Conservation (phyloP, 2,797 vertebrate genomes). For the Lithobates sylvaticus region DNA sequence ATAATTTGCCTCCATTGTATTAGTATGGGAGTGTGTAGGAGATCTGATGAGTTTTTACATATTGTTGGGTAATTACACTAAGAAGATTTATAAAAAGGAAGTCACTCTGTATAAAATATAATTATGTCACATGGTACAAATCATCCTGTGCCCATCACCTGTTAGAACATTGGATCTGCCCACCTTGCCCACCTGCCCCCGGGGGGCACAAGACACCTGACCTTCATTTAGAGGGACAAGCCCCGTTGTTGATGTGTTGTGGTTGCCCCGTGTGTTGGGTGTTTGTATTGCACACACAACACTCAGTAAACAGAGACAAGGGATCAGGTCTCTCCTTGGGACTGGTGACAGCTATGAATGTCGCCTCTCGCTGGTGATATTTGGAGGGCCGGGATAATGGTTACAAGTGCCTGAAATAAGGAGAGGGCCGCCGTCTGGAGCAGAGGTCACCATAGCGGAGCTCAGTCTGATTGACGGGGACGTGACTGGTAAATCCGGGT, state of each 20-base stretch:
- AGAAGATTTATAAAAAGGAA: too few relatives aligned
- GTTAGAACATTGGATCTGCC: background rate
- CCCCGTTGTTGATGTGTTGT: background rate
- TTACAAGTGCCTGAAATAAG: background rate
- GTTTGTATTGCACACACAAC: background rate
- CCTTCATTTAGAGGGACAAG: too few relatives aligned
- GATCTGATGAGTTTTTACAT: too few relatives aligned
- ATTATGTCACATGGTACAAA: too few relatives aligned
- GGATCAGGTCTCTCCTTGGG: background rate
- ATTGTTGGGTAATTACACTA: too few relatives aligned
- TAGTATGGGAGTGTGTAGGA: too few relatives aligned
- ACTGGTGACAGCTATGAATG: background rate
- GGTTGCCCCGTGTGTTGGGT: background rate
- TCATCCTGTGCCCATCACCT: too few relatives aligned
- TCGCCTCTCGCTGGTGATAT: background rate
- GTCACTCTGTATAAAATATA: too few relatives aligned
- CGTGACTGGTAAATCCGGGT: background rate
- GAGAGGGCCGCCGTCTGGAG: background rate
- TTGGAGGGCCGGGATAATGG: background rate
- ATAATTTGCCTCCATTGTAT: too few relatives aligned
- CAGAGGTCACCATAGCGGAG: background rate
- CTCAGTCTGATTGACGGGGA: background rate
- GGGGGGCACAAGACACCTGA: background rate
- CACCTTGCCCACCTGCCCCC: too few relatives aligned
- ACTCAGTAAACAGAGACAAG: background rate